Evolutionary conservation across 2,113 vertebrate genomes (phyloP), one percentile per base, ranked within the genome.

Genomic region (Tachysurus fulvidraco): DNA sequence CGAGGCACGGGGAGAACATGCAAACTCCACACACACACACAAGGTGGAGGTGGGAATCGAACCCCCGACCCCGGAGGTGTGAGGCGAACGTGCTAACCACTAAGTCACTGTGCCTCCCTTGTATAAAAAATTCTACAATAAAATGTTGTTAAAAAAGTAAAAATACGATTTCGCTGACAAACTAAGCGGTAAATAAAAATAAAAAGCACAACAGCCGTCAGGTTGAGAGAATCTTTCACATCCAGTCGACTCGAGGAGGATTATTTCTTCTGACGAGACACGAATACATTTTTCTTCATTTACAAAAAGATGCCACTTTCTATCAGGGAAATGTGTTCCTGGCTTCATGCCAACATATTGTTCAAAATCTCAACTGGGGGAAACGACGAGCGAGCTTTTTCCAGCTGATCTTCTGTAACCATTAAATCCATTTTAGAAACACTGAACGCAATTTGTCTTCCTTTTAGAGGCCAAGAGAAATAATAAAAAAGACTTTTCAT

Each of bases 381-480:
- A 55, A 78, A 55, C 30, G 52, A 55, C 76, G 10, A 19, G 52
- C 13, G 14, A 55, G 74, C 46, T 30, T 54, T 54, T 54, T 78
- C 60, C 16, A 50, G 41, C 28, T 83, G 52, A 36, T 54, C n/a
- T 50, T n/a, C 82, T 55, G 17, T 8, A 83, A 55, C 11, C 64
- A 83, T 83, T 71, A 69, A 83, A 83, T 83, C 25, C 25, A 54
- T 69, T 83, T 83, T 83, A 69, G 64, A 30, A 69, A 69, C 54
- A 59, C 77, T 23, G 28, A 59, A 80, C 11, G 54, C 54, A 80
- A 80, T 80, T 80, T 80, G 52, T 57, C 17, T 59, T 80, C 77
- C 54, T 30, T 80, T 80, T 59, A 80, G 77, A 80, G 30, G 54
- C 14, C 14, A 57, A 59, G 3, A 0, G 74, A 28, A 77, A 77